phyloP scores from a whole-genome alignment of 2,797 vertebrate genomes.

The Hybognathus amarus region DNA sequence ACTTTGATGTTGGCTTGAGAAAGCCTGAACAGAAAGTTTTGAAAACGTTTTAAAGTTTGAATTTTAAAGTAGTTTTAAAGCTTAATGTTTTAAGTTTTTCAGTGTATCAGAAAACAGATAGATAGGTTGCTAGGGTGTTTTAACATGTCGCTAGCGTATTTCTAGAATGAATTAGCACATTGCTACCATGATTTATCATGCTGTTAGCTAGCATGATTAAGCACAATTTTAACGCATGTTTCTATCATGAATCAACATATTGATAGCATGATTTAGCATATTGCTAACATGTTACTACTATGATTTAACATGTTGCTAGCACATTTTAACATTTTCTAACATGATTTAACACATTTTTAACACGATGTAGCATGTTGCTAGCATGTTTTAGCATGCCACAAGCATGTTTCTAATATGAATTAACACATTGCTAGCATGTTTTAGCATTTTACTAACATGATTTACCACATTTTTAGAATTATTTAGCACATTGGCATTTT shows the following conservation, averaged over 20 bases:
- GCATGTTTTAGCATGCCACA: too few relatives aligned
- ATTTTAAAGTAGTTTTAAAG: background rate
- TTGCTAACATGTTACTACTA: too few relatives aligned
- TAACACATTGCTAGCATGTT: background rate
- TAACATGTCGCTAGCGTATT: rapidly evolving
- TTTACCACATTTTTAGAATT: background rate
- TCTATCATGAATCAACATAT: background rate
- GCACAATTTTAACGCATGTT: background rate
- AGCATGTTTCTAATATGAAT: background rate
- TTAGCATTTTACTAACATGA: background rate
- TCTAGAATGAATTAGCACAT: background rate
- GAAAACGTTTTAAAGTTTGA: background rate
- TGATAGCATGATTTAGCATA: background rate
- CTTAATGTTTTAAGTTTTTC: background rate
- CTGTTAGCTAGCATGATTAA: background rate
- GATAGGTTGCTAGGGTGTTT: background rate
- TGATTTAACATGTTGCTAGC: background rate
- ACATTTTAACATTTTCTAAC: background rate
- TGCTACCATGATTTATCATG: background rate
- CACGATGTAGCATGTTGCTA: too few relatives aligned
- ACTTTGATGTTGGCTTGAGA: background rate
- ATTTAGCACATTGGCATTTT: rapidly evolving
- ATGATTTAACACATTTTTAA: too few relatives aligned
- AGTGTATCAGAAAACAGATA: background rate
- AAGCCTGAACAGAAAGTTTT: background rate